Evolutionary conservation across 2,888 invertebrate genomes (phyloP).

Genomic region (Drosophila demipolita): DNA sequence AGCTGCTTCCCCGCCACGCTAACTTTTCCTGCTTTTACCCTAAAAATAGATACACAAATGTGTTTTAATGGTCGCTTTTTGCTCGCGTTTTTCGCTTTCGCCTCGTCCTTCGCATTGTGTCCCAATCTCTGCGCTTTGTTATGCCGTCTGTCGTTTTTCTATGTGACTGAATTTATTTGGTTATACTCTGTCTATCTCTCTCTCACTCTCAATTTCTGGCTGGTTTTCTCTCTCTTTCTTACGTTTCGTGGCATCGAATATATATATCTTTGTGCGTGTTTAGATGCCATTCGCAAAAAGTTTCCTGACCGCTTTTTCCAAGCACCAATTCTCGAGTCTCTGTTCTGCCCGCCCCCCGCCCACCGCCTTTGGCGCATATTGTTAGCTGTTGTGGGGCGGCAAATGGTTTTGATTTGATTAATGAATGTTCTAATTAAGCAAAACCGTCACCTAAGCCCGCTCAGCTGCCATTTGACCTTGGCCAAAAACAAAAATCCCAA

Average conservation of each 20-base stretch:
- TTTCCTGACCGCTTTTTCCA: slow-evolving; percentile 56
- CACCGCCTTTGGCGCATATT: slow-evolving; percentile 1
- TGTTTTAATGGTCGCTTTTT: slow-evolving; percentile 81
- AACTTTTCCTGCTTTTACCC: slow-evolving; percentile 62
- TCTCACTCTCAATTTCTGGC: background rate
- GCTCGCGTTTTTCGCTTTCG: slow-evolving; percentile 47
- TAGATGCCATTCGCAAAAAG: slow-evolving; percentile 76
- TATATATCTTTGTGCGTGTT: slow-evolving; percentile 69
- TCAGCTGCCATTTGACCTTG: slow-evolving; percentile 76
- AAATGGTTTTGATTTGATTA: slow-evolving; percentile 84
- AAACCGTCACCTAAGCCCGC: slow-evolving; percentile 78
- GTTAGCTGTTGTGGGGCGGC: slow-evolving; percentile 67
- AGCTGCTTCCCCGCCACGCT: slow-evolving; percentile 11
- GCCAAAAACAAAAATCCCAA: slow-evolving; percentile 67
- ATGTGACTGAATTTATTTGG: slow-evolving; percentile 78
- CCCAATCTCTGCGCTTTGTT: slow-evolving; percentile 77
- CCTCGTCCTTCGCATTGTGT: slow-evolving; percentile 35
- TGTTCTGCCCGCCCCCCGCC: slow-evolving; percentile 16
- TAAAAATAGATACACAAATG: slow-evolving; percentile 81
- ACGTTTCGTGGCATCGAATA: slow-evolving; percentile 4
- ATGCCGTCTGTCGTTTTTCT: slow-evolving; percentile 79
- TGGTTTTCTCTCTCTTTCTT: background rate
- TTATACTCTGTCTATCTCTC: slow-evolving; percentile 30
- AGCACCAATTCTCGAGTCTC: slow-evolving; percentile 32
- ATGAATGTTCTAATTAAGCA: slow-evolving; percentile 84